A percentile compares a stretch with the other conserved stretches of the same genome.
Evolutionary conservation across 2,797 vertebrate species (phyloP).

Genomic region (Neopelma chrysocephalum): DNA sequence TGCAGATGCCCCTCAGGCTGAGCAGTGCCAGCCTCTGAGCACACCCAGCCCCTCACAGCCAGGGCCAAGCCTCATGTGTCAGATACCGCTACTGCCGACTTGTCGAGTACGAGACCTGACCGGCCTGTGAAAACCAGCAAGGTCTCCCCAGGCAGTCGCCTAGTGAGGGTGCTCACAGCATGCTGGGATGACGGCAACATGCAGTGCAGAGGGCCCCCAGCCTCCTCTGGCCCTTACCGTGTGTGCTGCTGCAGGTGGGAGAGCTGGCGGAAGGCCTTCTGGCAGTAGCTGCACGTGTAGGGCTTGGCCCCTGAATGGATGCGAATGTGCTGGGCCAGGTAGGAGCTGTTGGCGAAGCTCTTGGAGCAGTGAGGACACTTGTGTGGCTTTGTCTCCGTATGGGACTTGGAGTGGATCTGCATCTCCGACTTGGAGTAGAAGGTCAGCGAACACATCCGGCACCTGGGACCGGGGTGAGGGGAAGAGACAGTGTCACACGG

Average conservation of each 20-base stretch:
- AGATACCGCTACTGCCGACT: background rate
- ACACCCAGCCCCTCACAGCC: background rate
- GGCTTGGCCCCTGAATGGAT: slow-evolving; percentile 99
- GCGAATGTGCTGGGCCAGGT: slow-evolving; percentile 96
- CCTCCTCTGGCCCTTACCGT: slow-evolving; percentile 86
- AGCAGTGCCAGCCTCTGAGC: background rate
- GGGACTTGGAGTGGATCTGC: slow-evolving; percentile 99
- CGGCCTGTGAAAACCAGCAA: background rate
- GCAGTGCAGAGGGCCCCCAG: slow-evolving; percentile 68
- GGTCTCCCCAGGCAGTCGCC: background rate
- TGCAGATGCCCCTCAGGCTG: background rate
- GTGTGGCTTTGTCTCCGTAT: slow-evolving; percentile 98
- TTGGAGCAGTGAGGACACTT: slow-evolving; percentile 99
- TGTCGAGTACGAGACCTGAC: background rate
- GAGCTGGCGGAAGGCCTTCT: slow-evolving; percentile 98
- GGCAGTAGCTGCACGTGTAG: slow-evolving; percentile 95
- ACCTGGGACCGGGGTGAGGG: slow-evolving; percentile 83
- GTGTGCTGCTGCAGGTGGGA: slow-evolving; percentile 99
- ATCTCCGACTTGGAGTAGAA: slow-evolving; percentile 99
- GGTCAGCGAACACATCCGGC: slow-evolving; percentile 99
- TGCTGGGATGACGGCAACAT: slow-evolving; percentile 61
- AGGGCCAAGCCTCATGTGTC: background rate
- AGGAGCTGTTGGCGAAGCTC: slow-evolving; percentile 98
- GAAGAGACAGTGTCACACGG: slow-evolving; percentile 47
- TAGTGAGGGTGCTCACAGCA: slow-evolving; percentile 14